A percentile compares a stretch with the other conserved stretches of the same genome.
Evolutionary conservation across 2,113 vertebrate genomes (phyloP).

Genomic region (Tor tambroides): DNA sequence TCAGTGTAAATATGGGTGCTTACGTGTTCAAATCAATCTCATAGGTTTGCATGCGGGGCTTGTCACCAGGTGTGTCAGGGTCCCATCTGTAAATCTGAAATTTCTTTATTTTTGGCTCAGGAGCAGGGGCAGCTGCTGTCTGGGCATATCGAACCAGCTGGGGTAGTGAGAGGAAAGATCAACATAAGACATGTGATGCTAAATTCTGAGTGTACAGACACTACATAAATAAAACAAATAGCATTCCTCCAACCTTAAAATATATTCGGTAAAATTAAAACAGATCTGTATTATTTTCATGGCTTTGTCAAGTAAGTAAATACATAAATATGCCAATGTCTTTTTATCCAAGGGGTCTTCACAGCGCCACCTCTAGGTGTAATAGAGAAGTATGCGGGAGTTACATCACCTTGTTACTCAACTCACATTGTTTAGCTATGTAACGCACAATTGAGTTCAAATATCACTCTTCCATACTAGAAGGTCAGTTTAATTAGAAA

Average conservation of each 20-base stretch:
- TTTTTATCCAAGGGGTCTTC: neutral
- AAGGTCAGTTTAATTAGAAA: neutral
- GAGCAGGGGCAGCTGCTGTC: slow-evolving; percentile 76
- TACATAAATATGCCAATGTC: too few species aligned
- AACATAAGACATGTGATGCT: neutral
- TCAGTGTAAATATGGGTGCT: slow-evolving; percentile 52
- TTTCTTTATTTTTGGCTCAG: slow-evolving; percentile 82
- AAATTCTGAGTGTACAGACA: neutral
- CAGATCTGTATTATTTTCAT: neutral
- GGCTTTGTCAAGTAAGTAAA: neutral
- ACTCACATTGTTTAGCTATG: neutral
- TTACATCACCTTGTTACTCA: slow-evolving; percentile 31
- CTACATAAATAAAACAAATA: neutral
- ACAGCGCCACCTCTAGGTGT: neutral
- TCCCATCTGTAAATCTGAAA: slow-evolving; percentile 97
- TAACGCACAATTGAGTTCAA: neutral
- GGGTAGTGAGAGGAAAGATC: neutral
- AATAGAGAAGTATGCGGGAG: neutral
- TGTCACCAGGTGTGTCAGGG: slow-evolving; percentile 90
- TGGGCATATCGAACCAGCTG: slow-evolving; percentile 81
- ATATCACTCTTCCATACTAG: neutral
- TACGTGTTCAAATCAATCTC: slow-evolving; percentile 91
- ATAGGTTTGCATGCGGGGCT: slow-evolving; percentile 91
- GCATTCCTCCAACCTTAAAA: neutral
- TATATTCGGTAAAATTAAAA: neutral